Evolutionary conservation across 2,888 invertebrate species (phyloP).

Genomic region (Strigamia crassipes): DNA sequence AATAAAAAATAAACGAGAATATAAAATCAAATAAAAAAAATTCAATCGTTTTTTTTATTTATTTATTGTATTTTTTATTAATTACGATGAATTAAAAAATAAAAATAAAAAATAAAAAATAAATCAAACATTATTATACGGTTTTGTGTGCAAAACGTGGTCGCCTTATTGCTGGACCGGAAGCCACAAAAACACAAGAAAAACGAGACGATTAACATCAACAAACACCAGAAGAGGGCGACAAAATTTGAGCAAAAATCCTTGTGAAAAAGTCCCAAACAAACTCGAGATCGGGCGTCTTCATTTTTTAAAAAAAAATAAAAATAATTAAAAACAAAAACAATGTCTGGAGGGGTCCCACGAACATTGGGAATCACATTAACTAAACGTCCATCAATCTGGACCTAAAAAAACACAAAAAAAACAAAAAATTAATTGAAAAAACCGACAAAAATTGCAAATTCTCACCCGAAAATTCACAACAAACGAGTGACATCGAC

Average conservation of each 20-base stretch:
- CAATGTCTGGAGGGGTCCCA: neutral
- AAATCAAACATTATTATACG: neutral
- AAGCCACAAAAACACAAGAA: neutral
- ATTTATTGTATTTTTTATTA: neutral
- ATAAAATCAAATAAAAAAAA: neutral
- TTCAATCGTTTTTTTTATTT: neutral
- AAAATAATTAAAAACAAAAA: neutral
- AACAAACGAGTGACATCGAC: slow-evolving; percentile 11
- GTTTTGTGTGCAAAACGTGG: slow-evolving; percentile 5
- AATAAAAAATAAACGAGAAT: neutral
- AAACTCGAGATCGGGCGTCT: slow-evolving; percentile 11
- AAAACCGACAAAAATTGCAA: neutral
- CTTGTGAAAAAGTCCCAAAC: neutral
- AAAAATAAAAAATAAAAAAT: no score
- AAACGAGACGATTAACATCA: neutral
- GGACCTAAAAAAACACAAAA: neutral
- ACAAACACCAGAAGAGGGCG: neutral
- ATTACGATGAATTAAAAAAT: neutral
- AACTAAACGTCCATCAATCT: neutral
- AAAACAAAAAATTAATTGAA: neutral
- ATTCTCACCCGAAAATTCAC: neutral
- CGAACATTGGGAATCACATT: slow-evolving; percentile 22
- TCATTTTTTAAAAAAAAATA: neutral
- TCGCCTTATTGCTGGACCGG: slow-evolving; percentile 37
- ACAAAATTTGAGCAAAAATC: slow-evolving; percentile 25